These are phyloP conservation scores for Limnothrissa miodon DNA, from an alignment of 2,113 vertebrate genomes.

Conservation along the genomic window DNA sequence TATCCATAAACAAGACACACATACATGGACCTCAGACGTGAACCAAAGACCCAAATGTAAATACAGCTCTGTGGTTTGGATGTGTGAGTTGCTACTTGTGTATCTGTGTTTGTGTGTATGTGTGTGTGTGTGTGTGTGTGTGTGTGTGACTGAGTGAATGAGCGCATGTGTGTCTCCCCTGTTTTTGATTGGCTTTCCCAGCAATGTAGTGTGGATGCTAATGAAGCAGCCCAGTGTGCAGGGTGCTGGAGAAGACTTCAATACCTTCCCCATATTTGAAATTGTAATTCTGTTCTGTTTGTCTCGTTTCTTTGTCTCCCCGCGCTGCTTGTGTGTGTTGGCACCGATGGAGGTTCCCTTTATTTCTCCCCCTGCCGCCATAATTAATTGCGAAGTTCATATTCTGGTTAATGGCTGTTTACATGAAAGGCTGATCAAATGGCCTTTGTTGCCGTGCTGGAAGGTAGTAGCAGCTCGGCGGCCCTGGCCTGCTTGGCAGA, in stretches of 20 bases:
- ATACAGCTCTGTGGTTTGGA: background rate
- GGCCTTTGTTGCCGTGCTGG: conserved; percentile 48
- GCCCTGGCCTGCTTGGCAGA: conserved; percentile 57
- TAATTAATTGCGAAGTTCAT: conserved; percentile 51
- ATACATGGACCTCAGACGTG: too few species aligned
- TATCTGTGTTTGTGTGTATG: background rate
- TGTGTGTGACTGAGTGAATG: background rate
- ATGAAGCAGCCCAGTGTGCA: background rate
- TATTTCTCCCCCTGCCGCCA: conserved; percentile 21
- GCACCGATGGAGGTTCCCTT: background rate
- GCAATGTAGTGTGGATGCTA: conserved; percentile 3
- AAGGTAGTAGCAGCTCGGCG: conserved; percentile 40
- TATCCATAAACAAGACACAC: too few species aligned
- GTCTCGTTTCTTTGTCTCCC: background rate
- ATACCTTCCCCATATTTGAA: conserved; percentile 14
- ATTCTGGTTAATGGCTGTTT: conserved; percentile 40
- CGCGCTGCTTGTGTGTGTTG: background rate
- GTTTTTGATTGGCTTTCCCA: background rate
- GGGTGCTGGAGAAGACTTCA: background rate
- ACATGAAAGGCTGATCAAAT: conserved; percentile 45
- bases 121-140: background rate
- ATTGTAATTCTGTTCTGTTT: conserved; percentile 11
- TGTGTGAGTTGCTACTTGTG: background rate
- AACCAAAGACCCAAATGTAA: background rate
- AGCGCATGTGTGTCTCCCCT: background rate